Evolutionary conservation across 2,113 vertebrate genomes (phyloP).

Genomic region (Elgaria multicarinata): DNA sequence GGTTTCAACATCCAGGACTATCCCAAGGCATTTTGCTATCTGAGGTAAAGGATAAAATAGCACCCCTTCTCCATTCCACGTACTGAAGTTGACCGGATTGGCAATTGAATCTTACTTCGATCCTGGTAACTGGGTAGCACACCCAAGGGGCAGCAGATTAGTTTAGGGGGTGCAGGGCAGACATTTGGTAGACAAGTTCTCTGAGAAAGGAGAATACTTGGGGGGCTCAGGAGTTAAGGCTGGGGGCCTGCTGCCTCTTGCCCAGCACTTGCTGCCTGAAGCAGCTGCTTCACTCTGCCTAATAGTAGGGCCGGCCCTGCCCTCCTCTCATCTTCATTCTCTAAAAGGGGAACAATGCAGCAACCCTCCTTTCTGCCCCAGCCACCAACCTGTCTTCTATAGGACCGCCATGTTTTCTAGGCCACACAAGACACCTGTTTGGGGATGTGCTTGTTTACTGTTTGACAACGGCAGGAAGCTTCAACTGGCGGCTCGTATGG

Average conservation of each 20-base stretch:
- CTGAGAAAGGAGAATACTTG: too few relatives aligned
- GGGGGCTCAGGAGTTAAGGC: too few relatives aligned
- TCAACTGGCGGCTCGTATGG: too few relatives aligned
- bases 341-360: background rate
- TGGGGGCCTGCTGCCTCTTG: too few relatives aligned
- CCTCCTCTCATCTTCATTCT: background rate
- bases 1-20: background rate
- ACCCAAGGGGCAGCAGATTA: too few relatives aligned
- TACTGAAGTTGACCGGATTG: background rate
- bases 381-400: background rate
- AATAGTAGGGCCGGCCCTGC: background rate
- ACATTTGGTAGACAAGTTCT: too few relatives aligned
- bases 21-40: background rate
- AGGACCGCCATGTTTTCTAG: background rate
- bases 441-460: background rate
- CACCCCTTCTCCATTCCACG: background rate
- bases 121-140: background rate
- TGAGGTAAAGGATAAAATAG: background rate
- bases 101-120: background rate
- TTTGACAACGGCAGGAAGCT: background rate
- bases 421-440: background rate
- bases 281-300: background rate
- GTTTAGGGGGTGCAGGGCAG: too few relatives aligned
- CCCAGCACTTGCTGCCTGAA: too few relatives aligned
- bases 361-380: too few relatives aligned